Evolutionary conservation across 2,113 vertebrate species (phyloP), one percentile per base, ranked within the genome.

Genomic region (Rhinolophus sinicus): DNA sequence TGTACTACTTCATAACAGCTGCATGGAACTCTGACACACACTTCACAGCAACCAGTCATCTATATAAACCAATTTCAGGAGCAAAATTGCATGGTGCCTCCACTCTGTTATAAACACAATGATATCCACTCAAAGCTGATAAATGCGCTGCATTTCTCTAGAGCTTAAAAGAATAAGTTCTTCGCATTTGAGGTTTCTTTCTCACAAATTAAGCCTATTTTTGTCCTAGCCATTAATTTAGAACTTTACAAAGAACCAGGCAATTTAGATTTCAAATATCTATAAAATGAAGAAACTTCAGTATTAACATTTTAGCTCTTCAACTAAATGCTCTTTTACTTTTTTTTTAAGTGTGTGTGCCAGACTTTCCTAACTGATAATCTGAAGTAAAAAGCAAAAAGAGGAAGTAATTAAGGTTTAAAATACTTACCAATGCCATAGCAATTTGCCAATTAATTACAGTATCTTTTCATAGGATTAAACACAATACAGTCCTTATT

Each of bases 11-110:
- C 98, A 98, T 98, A 98, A 99, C 98, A 99, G 98, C 99, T 97
- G 98, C 98, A 98, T 98, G 98, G 98, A 98, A 98, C 98, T 98
- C 98, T 99, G 99, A 99, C 99, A 99, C 98, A 98, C 98, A 98
- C 99, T 99, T 99, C 99, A 98, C 98, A 98, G 99, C 98, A 99
- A 99, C 98, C 98, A 99, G 99, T 99, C 99, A 99, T 99, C 99
- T 99, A 99, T 98, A 99, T 99, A 99, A 99, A 99, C 98, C 99
- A 98, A 98, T 99, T 99, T 99, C 99, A 98, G 98, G 98, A 98
- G 99, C 98, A 99, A 99, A 99, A 99, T 99, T 99, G 99, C 99
- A 99, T 98, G 98, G 98, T 98, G 98, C 98, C 98, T 98, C 98
- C 98, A 98, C 98, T 98, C 98, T 98, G 98, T 98, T 99, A 99